Conservation (phyloP, 2,113 vertebrate species). For the Eira barbara region DNA sequence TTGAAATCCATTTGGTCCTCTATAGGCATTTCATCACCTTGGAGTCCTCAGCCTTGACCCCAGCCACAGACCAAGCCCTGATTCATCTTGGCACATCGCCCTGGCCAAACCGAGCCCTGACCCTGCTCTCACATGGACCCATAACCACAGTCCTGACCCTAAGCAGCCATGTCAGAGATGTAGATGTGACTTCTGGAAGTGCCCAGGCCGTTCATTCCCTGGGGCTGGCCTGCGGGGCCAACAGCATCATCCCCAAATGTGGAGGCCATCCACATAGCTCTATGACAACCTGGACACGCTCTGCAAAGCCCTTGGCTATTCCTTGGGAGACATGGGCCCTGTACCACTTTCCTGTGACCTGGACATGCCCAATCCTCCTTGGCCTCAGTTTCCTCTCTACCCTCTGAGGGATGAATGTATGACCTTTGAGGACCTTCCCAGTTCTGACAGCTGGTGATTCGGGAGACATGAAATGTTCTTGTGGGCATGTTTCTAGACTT, state of each 20-base stretch:
- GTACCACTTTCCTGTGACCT: neutral
- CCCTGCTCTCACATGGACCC: neutral
- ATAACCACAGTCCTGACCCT: constrained; percentile 15
- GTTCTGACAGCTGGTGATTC: neutral
- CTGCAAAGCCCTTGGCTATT: neutral
- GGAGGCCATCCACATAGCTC: neutral
- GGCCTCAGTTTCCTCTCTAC: neutral
- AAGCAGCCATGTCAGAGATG: neutral
- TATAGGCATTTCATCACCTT: neutral
- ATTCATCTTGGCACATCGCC: neutral
- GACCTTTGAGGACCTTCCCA: neutral
- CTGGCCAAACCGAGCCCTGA: neutral
- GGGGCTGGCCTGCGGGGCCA: neutral
- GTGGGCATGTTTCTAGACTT: neutral
- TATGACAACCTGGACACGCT: neutral
- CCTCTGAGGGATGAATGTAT: neutral
- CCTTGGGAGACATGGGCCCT: neutral
- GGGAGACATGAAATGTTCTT: neutral
- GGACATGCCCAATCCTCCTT: rapidly evolving
- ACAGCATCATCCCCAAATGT: rapidly evolving
- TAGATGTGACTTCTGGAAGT: neutral
- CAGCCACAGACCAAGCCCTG: constrained; percentile 39
- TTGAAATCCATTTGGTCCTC: neutral
- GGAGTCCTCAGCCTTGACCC: neutral
- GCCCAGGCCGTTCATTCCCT: neutral